Evolutionary conservation across 2,888 invertebrate species (phyloP).

Genomic region (Pedicia rivosa): DNA sequence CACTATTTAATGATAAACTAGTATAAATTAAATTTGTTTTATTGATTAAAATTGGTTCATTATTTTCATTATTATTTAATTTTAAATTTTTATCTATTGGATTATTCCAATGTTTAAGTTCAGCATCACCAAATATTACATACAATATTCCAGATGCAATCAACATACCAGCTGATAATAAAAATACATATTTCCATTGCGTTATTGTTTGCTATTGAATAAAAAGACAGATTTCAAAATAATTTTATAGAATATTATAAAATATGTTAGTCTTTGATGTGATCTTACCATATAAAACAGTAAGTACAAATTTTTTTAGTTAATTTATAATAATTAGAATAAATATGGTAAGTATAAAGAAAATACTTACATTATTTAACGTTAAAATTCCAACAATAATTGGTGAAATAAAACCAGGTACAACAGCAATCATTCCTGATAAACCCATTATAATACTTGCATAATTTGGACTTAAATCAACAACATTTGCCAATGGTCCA

Average conservation of each 20-base stretch:
- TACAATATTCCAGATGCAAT: slow-evolving; percentile 36
- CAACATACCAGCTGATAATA: slow-evolving; percentile 35
- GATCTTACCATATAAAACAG: too few relatives aligned
- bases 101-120: slow-evolving; percentile 41
- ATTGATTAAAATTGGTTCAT: too few relatives aligned
- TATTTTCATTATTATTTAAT: too few relatives aligned
- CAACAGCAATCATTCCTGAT: slow-evolving; percentile 38
- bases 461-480: slow-evolving; percentile 49
- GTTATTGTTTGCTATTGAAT: slow-evolving; percentile 38
- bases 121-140: slow-evolving; percentile 36
- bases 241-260: not conserved
- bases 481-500: slow-evolving; percentile 46
- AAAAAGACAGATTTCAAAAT: slow-evolving; percentile 1
- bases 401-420: slow-evolving; percentile 45
- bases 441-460: slow-evolving; percentile 42
- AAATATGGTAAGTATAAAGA: too few relatives aligned
- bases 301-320: too few relatives aligned
- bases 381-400: slow-evolving; percentile 43
- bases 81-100: too few relatives aligned
- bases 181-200: slow-evolving; percentile 45
- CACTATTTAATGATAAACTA: too few relatives aligned
- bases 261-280: too few relatives aligned
- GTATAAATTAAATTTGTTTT: too few relatives aligned
- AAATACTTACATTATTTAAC: slow-evolving; percentile 39
- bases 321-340: not conserved